Evolutionary conservation across 2,797 vertebrate genomes (phyloP).

Genomic region (Cetoscarus ocellatus): DNA sequence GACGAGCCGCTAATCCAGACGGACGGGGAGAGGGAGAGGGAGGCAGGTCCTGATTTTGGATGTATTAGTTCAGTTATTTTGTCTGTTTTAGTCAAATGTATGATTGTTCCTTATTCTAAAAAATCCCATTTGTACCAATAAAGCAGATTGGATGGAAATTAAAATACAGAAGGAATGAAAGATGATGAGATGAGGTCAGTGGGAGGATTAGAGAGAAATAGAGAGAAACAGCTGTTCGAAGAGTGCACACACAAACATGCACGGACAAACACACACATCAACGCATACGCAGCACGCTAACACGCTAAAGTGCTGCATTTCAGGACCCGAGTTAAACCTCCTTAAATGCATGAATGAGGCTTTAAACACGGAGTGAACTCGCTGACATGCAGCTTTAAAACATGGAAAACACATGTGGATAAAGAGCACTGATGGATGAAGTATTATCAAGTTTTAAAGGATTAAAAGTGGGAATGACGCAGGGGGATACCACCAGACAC

Average conservation of each 20-base stretch:
- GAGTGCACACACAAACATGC: conserved; percentile 6
- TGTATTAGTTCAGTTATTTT: conserved; percentile 31
- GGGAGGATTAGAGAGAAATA: conserved; percentile 58
- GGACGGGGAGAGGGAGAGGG: conserved; percentile 3
- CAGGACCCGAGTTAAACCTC: conserved; percentile 47
- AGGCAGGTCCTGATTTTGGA: neutral
- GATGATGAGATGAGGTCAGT: conserved; percentile 51
- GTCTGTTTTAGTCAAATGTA: conserved; percentile 24
- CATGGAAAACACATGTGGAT: neutral
- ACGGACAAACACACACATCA: conserved; percentile 24
- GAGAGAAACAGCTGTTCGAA: conserved; percentile 63
- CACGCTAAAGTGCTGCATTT: conserved; percentile 42
- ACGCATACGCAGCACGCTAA: neutral
- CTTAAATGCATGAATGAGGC: conserved; percentile 39
- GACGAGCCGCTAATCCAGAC: conserved; percentile 64
- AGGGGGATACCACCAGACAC: too few species aligned
- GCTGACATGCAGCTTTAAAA: conserved; percentile 32
- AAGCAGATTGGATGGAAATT: conserved; percentile 55
- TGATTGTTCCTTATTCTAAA: conserved; percentile 13
- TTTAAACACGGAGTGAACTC: conserved; percentile 24
- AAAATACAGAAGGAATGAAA: conserved; percentile 59
- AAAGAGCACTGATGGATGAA: neutral
- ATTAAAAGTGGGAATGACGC: neutral
- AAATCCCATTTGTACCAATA: conserved; percentile 26
- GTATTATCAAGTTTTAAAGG: neutral